Base-by-base conservation (phyloP, 2,888 invertebrate species). In the Notodromas monacha region DNA sequence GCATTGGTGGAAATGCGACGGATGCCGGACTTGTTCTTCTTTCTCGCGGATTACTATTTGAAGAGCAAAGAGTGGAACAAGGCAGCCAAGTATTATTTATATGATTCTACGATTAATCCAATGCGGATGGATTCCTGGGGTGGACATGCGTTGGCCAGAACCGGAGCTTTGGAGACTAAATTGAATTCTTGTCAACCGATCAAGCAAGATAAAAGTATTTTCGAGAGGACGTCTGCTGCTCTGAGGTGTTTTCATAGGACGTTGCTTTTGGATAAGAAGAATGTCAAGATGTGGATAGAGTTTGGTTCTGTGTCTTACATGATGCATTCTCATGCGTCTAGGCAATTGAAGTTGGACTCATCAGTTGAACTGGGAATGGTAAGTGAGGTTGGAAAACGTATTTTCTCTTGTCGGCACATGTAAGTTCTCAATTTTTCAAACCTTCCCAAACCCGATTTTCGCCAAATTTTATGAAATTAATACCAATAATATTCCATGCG, bases 41-140 rank as follows among this genome's bases (percentile, higher is more conserved):
- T 86, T n/a, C 51, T 89, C 14, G 86, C 68, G 2, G 86, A 89
- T 52, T 76, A 68, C 49, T 68, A 79, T 49, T 77, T 84, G 43
- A 86, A 86, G 49, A 72, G 65, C 43, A 65, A 67, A 39, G 74
- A 77, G 38, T 63, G 46, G 36, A 50, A 52, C 15, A 60, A 63
- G 43, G 70, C 77, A 8, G 58, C 70, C 3, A 66, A 68, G 42
- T 77, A 67, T 47, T 84, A 77, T 45, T 57, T 66, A 32, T 52
- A 68, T 40, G 86, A 89, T 50, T 54, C 86, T 14, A 65, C 72
- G 36, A 57, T 73, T 15, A 69, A 70, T 48, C 69, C 65, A 2
- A 53, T 58, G 31, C 58, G 84, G 30, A 59, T 81, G 34, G 77
- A 81, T 51, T 74, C 86, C 0, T 86, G 86, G 86, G 79, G 81